Conservation (phyloP, 2,797 vertebrate genomes). For the Arvicola amphibius region DNA sequence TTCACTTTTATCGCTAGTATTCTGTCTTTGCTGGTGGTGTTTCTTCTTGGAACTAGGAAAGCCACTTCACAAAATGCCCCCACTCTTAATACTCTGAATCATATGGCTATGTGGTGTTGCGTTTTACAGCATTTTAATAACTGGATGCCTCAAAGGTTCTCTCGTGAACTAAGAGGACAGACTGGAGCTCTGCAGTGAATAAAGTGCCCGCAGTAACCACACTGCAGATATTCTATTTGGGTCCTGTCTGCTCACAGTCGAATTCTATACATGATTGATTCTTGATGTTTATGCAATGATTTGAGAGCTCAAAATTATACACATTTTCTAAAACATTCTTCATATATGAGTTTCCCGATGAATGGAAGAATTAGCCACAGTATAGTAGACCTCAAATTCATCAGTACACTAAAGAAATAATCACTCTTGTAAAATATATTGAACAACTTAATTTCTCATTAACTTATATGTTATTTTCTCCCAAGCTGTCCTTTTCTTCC, state of each 20-base stretch:
- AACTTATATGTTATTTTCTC: background rate
- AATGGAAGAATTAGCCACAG: slow-evolving; percentile 2
- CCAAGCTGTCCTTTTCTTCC: background rate
- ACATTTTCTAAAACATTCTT: background rate
- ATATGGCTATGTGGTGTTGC: background rate
- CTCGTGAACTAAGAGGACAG: background rate
- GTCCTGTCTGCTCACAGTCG: background rate
- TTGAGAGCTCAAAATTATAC: slow-evolving; percentile 34
- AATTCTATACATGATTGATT: background rate
- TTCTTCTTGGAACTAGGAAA: background rate
- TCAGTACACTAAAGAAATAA: slow-evolving; percentile 18
- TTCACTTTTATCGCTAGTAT: background rate
- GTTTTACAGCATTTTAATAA: slow-evolving; percentile 32
- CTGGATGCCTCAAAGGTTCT: slow-evolving; percentile 4
- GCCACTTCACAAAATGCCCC: background rate
- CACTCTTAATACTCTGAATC: background rate
- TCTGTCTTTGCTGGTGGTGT: background rate
- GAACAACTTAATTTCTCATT: slow-evolving; percentile 21
- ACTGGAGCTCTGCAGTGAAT: background rate
- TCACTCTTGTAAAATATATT: slow-evolving; percentile 9
- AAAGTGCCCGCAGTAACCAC: background rate
- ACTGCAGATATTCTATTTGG: background rate
- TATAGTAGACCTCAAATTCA: background rate
- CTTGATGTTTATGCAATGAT: slow-evolving; percentile 8
- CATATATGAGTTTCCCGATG: background rate